Base-by-base conservation (phyloP, 2,113 vertebrate species). In the Tretioscincus oriximinensis region DNA sequence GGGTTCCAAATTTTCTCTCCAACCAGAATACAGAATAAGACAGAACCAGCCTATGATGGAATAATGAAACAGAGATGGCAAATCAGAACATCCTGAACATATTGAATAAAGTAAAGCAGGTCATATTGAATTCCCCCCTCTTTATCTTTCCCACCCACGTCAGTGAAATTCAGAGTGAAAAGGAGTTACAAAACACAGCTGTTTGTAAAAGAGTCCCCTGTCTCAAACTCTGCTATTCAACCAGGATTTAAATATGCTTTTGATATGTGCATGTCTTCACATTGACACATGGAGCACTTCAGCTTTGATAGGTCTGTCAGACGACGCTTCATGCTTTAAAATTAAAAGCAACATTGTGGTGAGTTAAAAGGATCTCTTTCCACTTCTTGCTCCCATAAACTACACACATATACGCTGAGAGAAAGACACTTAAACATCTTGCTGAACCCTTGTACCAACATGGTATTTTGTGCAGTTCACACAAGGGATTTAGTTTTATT, bases 261-360 rank as follows among this genome's bases (percentile, higher is more conserved):
- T 93, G 85, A 90, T 85, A 86, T 82, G 82, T 84, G 60, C 89
- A 89, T 16, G 1, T 85, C 81, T 88, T 83, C 79, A 64, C 90
- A 91, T 88, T 93, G 90, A 90, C 88, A 91, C 49, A 86, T 64
- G 47, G 78, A 80, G 28, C 91, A 74, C 92, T 94, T 93, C 92
- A 88, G 92, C 22, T 63, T 72, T 29, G 88, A 83, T 67, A 79
- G 83, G 90, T 80, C 88, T 3, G 21, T 89, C 85, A 87, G 65
- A 78, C 85, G 86, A 67, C 73, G 29, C 64, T 87, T 90, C 79
- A 73, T 84, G 80, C 90, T 92, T 82, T 90, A 84, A 71, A 89
- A 75, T 66, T 78, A 66, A 89, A 92, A 90, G 64, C 60, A 85
- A 88, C 86, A 21, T 83, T 65, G 5, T 80, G 31, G 77, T 54